Evolutionary conservation across 2,113 vertebrate species (phyloP).

Genomic region (Bos javanicus): DNA sequence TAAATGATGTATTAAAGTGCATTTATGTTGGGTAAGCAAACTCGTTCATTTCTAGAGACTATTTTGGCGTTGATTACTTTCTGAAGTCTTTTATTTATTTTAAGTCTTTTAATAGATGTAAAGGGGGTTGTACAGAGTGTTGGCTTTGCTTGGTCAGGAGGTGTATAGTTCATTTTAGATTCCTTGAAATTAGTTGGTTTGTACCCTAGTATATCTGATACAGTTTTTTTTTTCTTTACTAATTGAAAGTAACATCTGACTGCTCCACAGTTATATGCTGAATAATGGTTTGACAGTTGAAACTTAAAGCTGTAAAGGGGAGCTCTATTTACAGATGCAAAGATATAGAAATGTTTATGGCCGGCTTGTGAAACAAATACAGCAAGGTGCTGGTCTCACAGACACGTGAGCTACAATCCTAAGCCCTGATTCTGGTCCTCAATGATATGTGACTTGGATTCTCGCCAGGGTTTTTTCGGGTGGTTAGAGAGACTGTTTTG

Average conservation of each 20-base stretch:
- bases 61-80: conserved; percentile 53
- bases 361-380: not conserved
- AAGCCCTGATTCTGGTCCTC: not conserved
- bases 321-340: not conserved
- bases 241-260: conserved; percentile 9
- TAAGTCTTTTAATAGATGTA: conserved; percentile 35
- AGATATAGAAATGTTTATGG: not conserved
- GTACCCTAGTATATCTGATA: not conserved
- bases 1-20: conserved; percentile 57
- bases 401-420: not conserved
- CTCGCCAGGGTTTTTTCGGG: not conserved
- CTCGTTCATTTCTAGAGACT: conserved; percentile 52
- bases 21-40: conserved; percentile 67
- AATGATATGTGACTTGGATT: not conserved
- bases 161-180: conserved; percentile 31
- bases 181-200: conserved; percentile 14
- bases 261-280: conserved; percentile 14
- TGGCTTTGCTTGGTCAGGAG: conserved; percentile 29
- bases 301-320: not conserved
- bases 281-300: conserved; percentile 36
- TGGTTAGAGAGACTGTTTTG: not conserved
- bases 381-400: not conserved
- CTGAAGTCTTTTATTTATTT: conserved; percentile 32
- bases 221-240: not conserved
- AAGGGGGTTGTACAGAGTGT: not conserved